Conservation (phyloP, 1,140 invertebrate genomes). For the Phymastichus coffea region DNA sequence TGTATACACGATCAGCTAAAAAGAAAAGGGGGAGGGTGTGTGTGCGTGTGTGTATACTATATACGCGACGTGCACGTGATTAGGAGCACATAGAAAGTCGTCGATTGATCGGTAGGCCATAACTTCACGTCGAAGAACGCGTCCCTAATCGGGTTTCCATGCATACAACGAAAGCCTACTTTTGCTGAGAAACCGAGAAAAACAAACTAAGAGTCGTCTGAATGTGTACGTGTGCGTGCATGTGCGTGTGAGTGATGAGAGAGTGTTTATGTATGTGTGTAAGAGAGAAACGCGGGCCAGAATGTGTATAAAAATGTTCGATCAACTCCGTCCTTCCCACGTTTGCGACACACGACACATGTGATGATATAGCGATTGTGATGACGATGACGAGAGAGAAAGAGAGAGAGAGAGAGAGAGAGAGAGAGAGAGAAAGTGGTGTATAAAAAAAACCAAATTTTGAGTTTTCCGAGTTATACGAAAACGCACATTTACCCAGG, state of each 20-base stretch:
- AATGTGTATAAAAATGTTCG: background rate
- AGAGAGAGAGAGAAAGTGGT: constrained; percentile 11
- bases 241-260: background rate
- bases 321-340: constrained; percentile 26
- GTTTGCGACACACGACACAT: constrained; percentile 9
- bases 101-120: constrained; percentile 4
- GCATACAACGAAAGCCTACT: too few relatives aligned
- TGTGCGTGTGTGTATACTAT: background rate
- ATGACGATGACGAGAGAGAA: background rate
- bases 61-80: background rate
- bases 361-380: constrained; percentile 2
- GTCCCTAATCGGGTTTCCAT: too few relatives aligned
- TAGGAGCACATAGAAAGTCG: constrained; percentile 17
- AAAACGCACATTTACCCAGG: background rate
- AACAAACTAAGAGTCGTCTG: too few relatives aligned
- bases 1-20: too few relatives aligned
- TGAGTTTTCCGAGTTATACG: background rate
- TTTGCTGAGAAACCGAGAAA: background rate
- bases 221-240: too few relatives aligned
- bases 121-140: too few relatives aligned
- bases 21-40: too few relatives aligned
- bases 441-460: constrained; percentile 23
- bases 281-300: background rate
- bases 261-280: background rate
- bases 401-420: background rate